phyloP scores from a whole-genome alignment of 2,113 vertebrate species.

The Lagopus leucura region DNA sequence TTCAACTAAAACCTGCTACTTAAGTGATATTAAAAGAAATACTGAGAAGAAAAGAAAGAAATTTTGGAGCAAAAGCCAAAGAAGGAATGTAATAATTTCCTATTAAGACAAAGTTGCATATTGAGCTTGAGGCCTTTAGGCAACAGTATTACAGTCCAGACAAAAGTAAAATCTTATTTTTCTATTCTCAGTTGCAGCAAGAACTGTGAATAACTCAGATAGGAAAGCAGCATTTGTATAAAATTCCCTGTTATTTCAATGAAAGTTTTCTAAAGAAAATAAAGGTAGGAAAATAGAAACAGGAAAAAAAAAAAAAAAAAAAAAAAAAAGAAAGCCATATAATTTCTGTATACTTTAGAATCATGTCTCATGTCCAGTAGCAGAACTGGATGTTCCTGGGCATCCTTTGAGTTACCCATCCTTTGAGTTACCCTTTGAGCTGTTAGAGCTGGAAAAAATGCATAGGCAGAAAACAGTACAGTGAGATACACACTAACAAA shows the following conservation, averaged over 20 bases:
- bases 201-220: not conserved
- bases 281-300: not conserved
- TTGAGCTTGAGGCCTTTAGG: not conserved
- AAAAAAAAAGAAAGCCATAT: not conserved
- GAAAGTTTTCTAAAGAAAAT: not conserved
- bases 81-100: not conserved
- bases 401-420: not conserved
- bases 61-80: not conserved
- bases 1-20: not conserved
- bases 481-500: not conserved
- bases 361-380: not conserved
- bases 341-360: not conserved
- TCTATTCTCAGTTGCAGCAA: not conserved
- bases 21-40: not conserved
- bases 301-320: not conserved
- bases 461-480: accelerated
- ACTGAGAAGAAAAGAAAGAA: not conserved
- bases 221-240: not conserved
- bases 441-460: not conserved
- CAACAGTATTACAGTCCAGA: not conserved
- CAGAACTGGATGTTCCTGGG: not conserved
- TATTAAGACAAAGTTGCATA: not conserved
- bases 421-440: not conserved
- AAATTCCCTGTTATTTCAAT: not conserved
- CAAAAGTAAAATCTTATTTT: not conserved